phyloP scores from a whole-genome alignment of 2,888 invertebrate genomes.

The Noctua janthina region DNA sequence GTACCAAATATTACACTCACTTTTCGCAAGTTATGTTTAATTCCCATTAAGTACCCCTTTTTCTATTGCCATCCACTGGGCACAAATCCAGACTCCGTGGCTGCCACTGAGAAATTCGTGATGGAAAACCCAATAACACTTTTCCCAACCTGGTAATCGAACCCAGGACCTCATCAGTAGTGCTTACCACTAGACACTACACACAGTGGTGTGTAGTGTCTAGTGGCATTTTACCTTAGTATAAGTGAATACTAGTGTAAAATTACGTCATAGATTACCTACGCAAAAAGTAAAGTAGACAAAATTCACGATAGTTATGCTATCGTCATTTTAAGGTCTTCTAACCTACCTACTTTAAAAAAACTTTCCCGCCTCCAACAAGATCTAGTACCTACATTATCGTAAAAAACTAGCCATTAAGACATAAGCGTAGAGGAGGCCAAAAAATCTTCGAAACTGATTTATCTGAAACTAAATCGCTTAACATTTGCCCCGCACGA shows the following conservation, averaged over 20 bases:
- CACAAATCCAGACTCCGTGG: no score
- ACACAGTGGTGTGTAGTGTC: no score
- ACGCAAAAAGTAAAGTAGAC: no score
- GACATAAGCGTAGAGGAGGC: neutral
- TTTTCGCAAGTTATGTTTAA: neutral
- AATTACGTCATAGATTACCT: neutral
- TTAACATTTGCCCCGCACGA: slow-evolving; percentile 17
- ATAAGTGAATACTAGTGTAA: no score
- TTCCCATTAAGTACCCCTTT: neutral
- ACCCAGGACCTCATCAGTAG: neutral
- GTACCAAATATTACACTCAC: neutral
- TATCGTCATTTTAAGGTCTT: neutral
- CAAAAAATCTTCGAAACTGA: slow-evolving; percentile 36
- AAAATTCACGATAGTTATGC: neutral
- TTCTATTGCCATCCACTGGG: no score
- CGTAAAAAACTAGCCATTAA: slow-evolving; percentile 1
- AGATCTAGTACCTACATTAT: slow-evolving; percentile 6
- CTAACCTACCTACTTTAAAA: neutral
- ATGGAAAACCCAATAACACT: neutral
- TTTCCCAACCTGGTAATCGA: neutral
- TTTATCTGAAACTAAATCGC: slow-evolving; percentile 55
- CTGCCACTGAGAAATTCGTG: no score
- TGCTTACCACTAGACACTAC: no score
- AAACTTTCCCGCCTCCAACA: neutral
- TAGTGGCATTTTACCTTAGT: no score